A percentile compares a stretch with the other conserved stretches of the same genome.
Conservation (phyloP, 2,113 vertebrate genomes). For the Corynorhinus townsendii region DNA sequence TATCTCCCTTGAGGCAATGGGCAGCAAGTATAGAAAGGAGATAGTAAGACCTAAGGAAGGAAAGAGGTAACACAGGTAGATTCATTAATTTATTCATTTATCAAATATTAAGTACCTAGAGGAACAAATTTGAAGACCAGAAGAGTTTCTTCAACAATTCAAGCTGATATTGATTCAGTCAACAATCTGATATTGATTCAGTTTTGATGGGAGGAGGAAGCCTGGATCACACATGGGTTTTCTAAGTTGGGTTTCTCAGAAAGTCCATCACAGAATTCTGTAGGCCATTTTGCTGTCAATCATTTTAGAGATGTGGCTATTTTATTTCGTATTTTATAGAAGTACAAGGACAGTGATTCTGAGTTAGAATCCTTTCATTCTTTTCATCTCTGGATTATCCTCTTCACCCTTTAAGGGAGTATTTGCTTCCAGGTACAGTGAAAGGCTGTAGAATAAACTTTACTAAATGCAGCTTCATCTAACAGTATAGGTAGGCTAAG, state of each 20-base stretch:
- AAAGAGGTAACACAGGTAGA: neutral
- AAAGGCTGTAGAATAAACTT: neutral
- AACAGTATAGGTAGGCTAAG: neutral
- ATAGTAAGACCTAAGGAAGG: neutral
- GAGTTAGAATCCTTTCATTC: neutral
- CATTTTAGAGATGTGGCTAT: neutral
- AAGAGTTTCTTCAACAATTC: neutral
- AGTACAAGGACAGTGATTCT: neutral
- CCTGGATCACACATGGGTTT: neutral
- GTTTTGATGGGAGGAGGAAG: neutral
- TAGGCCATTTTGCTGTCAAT: neutral
- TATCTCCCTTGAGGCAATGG: neutral
- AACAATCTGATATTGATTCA: neutral
- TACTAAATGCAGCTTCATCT: neutral
- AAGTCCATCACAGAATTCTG: neutral
- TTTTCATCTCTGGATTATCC: neutral
- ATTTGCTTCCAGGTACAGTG: neutral
- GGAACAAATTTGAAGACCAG: neutral
- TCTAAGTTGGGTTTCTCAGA: neutral
- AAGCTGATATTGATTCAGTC: neutral
- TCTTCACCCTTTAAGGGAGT: neutral
- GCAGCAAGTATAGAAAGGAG: neutral
- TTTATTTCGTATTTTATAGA: neutral
- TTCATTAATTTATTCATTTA: neutral
- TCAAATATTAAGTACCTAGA: neutral